phyloP scores from a whole-genome alignment of 2,888 invertebrate species.

The Caradrina clavipalpis region DNA sequence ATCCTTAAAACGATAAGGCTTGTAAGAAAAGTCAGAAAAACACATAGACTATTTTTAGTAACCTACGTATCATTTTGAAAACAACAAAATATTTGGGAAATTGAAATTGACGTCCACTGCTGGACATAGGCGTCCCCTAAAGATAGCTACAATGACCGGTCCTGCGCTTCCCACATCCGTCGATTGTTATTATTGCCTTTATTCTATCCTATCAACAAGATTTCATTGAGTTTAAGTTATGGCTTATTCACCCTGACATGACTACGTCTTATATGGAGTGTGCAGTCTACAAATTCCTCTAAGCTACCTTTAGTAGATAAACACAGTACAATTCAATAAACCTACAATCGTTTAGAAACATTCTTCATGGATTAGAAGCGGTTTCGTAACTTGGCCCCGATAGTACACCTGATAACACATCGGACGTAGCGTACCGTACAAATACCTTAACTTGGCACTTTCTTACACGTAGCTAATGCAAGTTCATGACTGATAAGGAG shows the following conservation, averaged over 20 bases:
- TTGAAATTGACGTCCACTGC: no score
- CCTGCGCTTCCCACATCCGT: no score
- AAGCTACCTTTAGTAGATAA: neutral
- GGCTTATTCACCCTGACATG: neutral
- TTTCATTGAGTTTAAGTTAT: no score
- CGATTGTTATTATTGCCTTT: no score
- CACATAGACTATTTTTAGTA: no score
- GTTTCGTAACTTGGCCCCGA: conserved; percentile 48
- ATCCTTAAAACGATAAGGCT: no score
- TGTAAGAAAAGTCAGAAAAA: no score
- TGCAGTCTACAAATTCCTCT: neutral
- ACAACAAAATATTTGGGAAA: no score
- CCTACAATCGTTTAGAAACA: neutral
- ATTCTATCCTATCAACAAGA: no score
- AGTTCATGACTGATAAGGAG: conserved; percentile 47
- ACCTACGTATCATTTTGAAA: no score
- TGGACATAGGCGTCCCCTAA: no score
- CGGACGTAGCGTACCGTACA: neutral
- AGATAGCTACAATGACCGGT: no score
- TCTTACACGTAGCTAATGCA: conserved; percentile 17
- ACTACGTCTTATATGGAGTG: neutral
- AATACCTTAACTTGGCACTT: conserved; percentile 16
- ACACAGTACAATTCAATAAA: conserved; percentile 2
- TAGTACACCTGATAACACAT: conserved; percentile 59
- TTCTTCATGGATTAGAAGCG: conserved; percentile 8